These are phyloP conservation scores for Gadopsis bispinosus DNA, from an alignment of 2,797 vertebrate genomes.

Conservation along the genomic window DNA sequence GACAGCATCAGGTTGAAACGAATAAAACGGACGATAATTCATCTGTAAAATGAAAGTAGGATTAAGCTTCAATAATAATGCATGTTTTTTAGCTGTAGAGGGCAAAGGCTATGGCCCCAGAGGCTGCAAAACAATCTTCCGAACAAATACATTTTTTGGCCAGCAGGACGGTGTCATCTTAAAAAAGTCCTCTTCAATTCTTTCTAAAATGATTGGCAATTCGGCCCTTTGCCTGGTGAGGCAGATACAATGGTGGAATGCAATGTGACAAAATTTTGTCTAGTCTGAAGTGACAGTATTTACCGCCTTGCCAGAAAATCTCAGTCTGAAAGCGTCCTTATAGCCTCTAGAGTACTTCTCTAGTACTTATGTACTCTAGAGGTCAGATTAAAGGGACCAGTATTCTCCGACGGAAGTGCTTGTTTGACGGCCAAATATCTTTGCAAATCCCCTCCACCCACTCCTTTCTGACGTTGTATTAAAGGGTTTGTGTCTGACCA, in stretches of 20 bases:
- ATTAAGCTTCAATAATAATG: neutral
- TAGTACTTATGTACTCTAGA: neutral
- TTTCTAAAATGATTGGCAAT: neutral
- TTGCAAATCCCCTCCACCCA: neutral
- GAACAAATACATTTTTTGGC: neutral
- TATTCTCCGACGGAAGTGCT: no score
- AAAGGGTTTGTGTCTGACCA: neutral
- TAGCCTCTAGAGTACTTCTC: neutral
- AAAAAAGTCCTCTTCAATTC: neutral
- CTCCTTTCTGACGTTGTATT: neutral
- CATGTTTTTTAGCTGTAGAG: neutral
- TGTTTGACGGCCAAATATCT: neutral
- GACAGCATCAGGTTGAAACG: slow-evolving; percentile 17
- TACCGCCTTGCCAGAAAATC: no score
- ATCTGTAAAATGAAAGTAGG: slow-evolving; percentile 17
- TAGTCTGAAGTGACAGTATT: neutral
- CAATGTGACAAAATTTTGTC: neutral
- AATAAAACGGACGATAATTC: slow-evolving; percentile 13
- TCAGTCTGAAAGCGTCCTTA: neutral
- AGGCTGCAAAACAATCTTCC: neutral
- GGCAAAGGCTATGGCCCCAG: neutral
- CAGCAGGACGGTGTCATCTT: neutral
- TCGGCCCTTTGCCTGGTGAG: neutral
- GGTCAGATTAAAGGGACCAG: neutral
- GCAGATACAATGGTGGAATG: no score